phyloP scores from a whole-genome alignment of 1,140 invertebrate species.

The Drosophila subobscura region DNA sequence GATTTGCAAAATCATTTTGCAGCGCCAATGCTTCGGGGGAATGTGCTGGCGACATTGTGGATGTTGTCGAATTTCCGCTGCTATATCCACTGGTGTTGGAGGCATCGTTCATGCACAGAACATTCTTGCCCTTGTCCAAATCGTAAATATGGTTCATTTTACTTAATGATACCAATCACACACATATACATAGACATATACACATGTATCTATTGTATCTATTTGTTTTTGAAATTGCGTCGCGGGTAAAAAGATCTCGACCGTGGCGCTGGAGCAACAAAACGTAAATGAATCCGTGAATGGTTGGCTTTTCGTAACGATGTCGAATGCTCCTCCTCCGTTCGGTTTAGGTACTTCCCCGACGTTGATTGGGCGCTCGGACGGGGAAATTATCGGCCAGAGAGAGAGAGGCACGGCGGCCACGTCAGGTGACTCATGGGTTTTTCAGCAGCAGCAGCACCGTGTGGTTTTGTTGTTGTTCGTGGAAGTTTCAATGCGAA shows the following conservation, averaged over 20 bases:
- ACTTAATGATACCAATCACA: too few relatives aligned
- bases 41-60: constrained; percentile 65
- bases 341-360: constrained; percentile 70
- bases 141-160: constrained; percentile 68
- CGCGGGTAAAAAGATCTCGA: constrained; percentile 23
- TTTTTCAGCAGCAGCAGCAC: constrained; percentile 49
- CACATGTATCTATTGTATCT: too few relatives aligned
- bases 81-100: constrained; percentile 77
- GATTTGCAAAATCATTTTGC: constrained; percentile 72
- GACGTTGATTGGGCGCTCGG: constrained; percentile 33
- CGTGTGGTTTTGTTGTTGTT: constrained; percentile 61
- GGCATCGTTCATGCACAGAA: constrained; percentile 65
- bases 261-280: constrained; percentile 34
- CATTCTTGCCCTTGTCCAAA: constrained; percentile 67
- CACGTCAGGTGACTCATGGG: constrained; percentile 73
- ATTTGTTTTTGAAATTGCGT: constrained; percentile 22
- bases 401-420: constrained; percentile 9
- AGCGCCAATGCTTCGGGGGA: constrained; percentile 60
- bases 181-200: too few relatives aligned
- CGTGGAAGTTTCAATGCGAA: constrained; percentile 31
- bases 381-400: constrained; percentile 29
- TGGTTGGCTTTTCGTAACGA: constrained; percentile 17
- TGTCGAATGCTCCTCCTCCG: constrained; percentile 15
- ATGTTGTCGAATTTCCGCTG: constrained; percentile 61
- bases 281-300: constrained; percentile 44